Conservation (phyloP, 2,113 vertebrate genomes). For the Marmota flaviventris region DNA sequence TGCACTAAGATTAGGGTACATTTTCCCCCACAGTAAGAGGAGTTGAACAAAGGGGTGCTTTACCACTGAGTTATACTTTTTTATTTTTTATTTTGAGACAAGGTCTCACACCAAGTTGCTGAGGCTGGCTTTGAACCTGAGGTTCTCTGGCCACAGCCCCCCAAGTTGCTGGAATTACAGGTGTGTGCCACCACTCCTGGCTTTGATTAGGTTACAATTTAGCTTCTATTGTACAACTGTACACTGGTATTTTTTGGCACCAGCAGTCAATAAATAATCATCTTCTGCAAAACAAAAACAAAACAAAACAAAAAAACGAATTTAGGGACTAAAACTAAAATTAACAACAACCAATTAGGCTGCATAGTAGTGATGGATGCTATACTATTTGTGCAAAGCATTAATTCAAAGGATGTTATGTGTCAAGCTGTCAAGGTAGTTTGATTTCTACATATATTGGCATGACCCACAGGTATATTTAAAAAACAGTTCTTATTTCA, state of each 20-base stretch:
- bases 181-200: too few species aligned
- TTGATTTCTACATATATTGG: neutral
- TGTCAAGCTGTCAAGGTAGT: neutral
- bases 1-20: neutral
- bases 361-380: accelerated
- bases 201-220: neutral
- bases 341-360: neutral
- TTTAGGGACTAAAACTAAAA: neutral
- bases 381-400: neutral
- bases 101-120: too few species aligned
- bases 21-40: too few species aligned
- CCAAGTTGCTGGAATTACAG: too few species aligned
- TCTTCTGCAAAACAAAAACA: neutral
- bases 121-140: too few species aligned
- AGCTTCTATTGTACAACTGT: neutral
- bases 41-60: too few species aligned
- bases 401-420: neutral
- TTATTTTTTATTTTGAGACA: too few species aligned
- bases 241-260: neutral
- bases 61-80: too few species aligned
- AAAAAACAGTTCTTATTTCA: neutral
- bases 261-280: neutral
- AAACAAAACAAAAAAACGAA: too few species aligned
- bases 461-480: neutral
- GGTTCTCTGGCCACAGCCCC: too few species aligned